phyloP scores from a whole-genome alignment of 1,140 invertebrate species.

The Listronotus oregonensis region DNA sequence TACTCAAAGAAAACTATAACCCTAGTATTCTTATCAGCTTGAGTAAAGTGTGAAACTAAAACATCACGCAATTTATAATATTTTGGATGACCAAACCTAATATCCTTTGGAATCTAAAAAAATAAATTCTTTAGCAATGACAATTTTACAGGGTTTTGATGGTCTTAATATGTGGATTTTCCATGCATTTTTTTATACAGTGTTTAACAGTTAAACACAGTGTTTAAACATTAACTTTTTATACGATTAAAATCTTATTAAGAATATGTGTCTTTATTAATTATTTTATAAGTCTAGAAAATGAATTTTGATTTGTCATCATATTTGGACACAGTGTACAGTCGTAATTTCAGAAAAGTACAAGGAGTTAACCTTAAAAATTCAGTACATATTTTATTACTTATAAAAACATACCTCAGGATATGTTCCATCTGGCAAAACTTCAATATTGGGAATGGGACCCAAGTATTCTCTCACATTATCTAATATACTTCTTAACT shows the following conservation, averaged over 20 bases:
- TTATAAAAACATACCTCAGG: constrained; percentile 56
- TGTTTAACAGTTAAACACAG: no score
- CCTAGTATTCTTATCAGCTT: constrained; percentile 53
- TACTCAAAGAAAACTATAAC: constrained; percentile 76
- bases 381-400: no score
- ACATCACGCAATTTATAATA: constrained; percentile 79
- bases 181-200: no score
- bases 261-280: no score
- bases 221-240: no score
- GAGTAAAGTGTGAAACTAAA: constrained; percentile 77
- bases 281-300: no score
- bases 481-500: constrained; percentile 64
- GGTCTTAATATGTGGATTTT: no score
- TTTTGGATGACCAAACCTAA: constrained; percentile 85
- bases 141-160: background rate
- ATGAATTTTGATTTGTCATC: no score
- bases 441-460: constrained; percentile 63
- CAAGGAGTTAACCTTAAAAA: no score
- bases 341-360: no score
- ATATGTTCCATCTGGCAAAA: constrained; percentile 64
- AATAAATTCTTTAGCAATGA: constrained; percentile 1
- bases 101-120: constrained; percentile 60
- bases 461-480: constrained; percentile 67
- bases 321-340: no score
- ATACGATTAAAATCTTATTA: no score